Conservation (phyloP, 2,113 vertebrate genomes). For the Nycticebus coucang region DNA sequence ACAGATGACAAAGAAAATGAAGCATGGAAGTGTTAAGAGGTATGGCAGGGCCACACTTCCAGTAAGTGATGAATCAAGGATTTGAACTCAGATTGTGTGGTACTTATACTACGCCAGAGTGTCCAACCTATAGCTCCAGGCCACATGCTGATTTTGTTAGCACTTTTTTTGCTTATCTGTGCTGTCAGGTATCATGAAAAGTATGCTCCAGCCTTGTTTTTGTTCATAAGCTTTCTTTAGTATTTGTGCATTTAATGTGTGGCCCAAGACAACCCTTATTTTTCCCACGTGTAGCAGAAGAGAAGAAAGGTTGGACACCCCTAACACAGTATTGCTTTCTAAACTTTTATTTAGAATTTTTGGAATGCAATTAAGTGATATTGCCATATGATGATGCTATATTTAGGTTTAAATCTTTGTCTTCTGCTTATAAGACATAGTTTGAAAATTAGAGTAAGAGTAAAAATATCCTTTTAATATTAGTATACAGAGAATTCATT, state of each 20-base stretch:
- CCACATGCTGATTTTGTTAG: no score
- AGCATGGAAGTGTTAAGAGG: background rate
- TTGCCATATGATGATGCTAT: background rate
- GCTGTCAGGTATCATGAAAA: no score
- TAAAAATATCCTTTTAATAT: slow-evolving; percentile 14
- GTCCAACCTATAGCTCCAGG: no score
- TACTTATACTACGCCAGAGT: background rate
- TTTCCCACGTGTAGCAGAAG: no score
- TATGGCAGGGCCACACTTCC: background rate
- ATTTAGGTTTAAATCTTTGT: slow-evolving; percentile 12
- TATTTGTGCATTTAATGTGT: no score
- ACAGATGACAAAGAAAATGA: background rate
- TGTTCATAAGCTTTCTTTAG: no score
- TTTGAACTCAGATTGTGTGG: background rate
- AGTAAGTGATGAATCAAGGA: background rate
- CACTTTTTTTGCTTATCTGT: no score
- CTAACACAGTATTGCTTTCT: background rate
- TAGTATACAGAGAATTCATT: background rate
- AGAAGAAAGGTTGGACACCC: no score
- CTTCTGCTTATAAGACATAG: background rate
- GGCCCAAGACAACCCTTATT: no score
- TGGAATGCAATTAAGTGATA: background rate
- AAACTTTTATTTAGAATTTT: background rate
- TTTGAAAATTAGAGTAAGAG: slow-evolving; percentile 36
- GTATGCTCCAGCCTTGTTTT: no score